Conservation (phyloP, 2,113 vertebrate species). For the Bucco capensis region DNA sequence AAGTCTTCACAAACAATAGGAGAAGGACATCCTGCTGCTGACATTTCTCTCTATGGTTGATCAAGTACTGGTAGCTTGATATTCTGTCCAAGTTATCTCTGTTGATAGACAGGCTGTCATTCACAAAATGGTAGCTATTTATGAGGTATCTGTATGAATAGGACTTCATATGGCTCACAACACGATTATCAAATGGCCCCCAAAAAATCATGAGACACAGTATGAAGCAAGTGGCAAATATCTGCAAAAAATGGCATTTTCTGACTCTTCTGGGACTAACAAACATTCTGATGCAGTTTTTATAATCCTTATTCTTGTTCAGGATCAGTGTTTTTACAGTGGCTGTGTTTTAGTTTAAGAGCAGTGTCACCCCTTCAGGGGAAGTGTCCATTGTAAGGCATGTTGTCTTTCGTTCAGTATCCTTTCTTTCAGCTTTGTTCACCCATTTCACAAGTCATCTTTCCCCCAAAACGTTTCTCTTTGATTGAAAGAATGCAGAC, state of each 20-base stretch:
- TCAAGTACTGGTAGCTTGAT: slow-evolving; percentile 78
- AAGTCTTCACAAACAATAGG: slow-evolving; percentile 87
- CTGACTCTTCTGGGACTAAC: slow-evolving; percentile 79
- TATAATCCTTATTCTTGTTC: slow-evolving; percentile 11
- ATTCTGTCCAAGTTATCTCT: slow-evolving; percentile 63
- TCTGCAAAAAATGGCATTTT: slow-evolving; percentile 81
- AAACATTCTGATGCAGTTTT: slow-evolving; percentile 80
- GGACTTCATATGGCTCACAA: slow-evolving; percentile 86
- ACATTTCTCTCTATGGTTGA: slow-evolving; percentile 84
- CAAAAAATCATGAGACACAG: slow-evolving; percentile 84
- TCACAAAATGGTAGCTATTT: slow-evolving; percentile 88
- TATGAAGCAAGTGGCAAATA: slow-evolving; percentile 81
- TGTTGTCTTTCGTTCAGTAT: neutral
- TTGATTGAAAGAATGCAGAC: neutral
- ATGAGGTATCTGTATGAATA: slow-evolving; percentile 89
- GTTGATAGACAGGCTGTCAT: slow-evolving; percentile 74
- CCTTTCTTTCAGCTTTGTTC: neutral
- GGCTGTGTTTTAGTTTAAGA: neutral
- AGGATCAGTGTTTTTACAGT: slow-evolving; percentile 33
- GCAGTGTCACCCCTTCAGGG: slow-evolving; percentile 11
- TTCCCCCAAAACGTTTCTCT: slow-evolving; percentile 5
- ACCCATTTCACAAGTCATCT: slow-evolving; percentile 35
- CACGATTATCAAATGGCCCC: slow-evolving; percentile 77
- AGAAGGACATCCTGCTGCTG: slow-evolving; percentile 80
- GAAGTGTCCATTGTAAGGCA: slow-evolving; percentile 49